These are phyloP conservation scores for Acheta domesticus DNA, from an alignment of 2,888 invertebrate species.

Conservation along the genomic window DNA sequence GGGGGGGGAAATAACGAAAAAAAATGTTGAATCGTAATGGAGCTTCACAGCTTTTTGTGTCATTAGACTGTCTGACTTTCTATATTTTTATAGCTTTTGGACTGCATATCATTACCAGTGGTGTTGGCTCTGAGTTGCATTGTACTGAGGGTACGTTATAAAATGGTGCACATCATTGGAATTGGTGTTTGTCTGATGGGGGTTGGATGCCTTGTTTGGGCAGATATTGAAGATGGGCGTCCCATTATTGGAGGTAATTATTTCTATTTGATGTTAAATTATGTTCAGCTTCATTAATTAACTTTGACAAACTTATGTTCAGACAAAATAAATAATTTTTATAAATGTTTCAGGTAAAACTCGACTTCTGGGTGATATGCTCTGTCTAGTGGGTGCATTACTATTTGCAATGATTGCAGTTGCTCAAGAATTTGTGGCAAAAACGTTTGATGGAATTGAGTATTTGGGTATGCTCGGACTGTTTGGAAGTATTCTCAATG, in stretches of 20 bases:
- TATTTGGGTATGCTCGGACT: slow-evolving; percentile 78
- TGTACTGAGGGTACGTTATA: slow-evolving; percentile 70
- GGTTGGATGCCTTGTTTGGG: slow-evolving; percentile 77
- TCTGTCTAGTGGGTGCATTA: slow-evolving; percentile 73
- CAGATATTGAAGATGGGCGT: slow-evolving; percentile 60
- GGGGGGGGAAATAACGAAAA: no score
- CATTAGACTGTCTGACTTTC: no score
- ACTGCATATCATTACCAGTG: slow-evolving; percentile 81
- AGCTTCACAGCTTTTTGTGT: no score
- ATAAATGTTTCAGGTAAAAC: slow-evolving; percentile 59
- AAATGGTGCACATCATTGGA: slow-evolving; percentile 72
- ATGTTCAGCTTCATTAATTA: background rate
- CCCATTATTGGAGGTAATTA: slow-evolving; percentile 49
- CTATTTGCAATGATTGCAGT: slow-evolving; percentile 78
- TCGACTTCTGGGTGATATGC: slow-evolving; percentile 76
- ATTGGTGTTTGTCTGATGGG: slow-evolving; percentile 77
- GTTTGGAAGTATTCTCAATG: slow-evolving; percentile 73
- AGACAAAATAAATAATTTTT: no score
- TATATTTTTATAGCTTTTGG: slow-evolving; percentile 68
- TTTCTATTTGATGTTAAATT: background rate
- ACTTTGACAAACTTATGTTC: no score
- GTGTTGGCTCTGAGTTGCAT: slow-evolving; percentile 74
- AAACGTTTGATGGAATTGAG: slow-evolving; percentile 70
- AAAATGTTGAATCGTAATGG: no score
- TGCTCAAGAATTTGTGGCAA: slow-evolving; percentile 75